These are phyloP conservation scores for Fragum fragum DNA, from an alignment of 2,888 invertebrate species.

Conservation along the genomic window DNA sequence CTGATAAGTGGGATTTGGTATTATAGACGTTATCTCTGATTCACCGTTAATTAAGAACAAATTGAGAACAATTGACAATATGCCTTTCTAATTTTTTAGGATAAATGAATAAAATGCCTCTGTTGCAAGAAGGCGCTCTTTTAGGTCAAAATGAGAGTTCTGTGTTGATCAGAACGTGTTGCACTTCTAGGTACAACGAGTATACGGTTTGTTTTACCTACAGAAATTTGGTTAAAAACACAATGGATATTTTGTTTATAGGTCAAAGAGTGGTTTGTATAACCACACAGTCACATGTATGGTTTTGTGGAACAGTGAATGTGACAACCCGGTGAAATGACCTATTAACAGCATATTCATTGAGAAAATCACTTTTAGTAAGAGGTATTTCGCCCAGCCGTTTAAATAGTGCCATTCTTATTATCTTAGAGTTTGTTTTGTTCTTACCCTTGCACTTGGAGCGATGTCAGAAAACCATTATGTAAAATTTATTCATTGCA, in stretches of 20 bases:
- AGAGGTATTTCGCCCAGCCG: neutral
- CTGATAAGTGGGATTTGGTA: no score
- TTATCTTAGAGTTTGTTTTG: neutral
- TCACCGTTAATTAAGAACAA: no score
- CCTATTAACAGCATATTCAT: neutral
- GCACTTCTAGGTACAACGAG: no score
- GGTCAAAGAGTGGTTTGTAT: constrained; percentile 22
- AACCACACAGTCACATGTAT: neutral
- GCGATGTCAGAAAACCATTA: constrained; percentile 14
- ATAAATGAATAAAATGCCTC: no score
- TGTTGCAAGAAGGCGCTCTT: no score
- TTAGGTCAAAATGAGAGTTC: no score
- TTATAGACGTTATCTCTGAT: no score
- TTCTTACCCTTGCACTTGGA: constrained; percentile 13
- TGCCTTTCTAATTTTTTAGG: no score
- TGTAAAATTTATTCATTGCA: neutral
- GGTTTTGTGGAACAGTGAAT: neutral
- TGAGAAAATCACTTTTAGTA: neutral
- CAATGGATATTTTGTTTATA: neutral
- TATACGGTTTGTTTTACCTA: no score
- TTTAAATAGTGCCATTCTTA: constrained; percentile 18
- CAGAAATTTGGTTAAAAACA: neutral
- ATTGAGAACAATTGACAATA: no score
- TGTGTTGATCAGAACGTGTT: no score
- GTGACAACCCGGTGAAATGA: constrained; percentile 33